These are phyloP conservation scores for Eulemur rufifrons DNA, from an alignment of 2,113 vertebrate species.

Conservation along the genomic window DNA sequence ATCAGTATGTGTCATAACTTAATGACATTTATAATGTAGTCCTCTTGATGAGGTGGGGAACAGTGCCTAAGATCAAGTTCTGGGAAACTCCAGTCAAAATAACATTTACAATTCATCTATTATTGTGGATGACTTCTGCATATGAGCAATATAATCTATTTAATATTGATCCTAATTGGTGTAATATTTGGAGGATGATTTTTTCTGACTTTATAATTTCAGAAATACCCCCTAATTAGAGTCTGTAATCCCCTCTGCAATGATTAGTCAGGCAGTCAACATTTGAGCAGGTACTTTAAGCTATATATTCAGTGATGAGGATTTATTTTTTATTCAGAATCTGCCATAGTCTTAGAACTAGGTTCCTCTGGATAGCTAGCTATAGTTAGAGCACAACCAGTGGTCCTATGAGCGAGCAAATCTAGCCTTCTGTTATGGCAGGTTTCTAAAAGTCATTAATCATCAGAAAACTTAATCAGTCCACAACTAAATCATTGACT, in stretches of 20 bases:
- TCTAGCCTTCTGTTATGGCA: background rate
- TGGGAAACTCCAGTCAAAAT: background rate
- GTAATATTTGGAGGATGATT: background rate
- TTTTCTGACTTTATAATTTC: background rate
- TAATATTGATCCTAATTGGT: background rate
- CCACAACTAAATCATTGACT: slow-evolving; percentile 7
- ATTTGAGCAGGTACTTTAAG: background rate
- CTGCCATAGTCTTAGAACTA: background rate
- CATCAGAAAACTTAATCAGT: slow-evolving; percentile 30
- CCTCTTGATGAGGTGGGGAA: background rate
- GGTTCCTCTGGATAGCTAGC: background rate
- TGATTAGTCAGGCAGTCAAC: background rate
- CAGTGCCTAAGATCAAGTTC: background rate
- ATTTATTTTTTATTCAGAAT: slow-evolving; percentile 29
- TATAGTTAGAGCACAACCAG: background rate
- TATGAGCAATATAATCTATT: background rate
- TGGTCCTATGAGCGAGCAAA: background rate
- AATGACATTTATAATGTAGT: background rate
- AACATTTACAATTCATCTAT: background rate
- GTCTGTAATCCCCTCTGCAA: background rate
- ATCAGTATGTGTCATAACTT: background rate
- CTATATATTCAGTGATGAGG: background rate
- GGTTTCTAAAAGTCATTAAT: slow-evolving; percentile 40
- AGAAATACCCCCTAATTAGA: background rate
- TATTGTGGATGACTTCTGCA: background rate